Evolutionary conservation across 2,888 invertebrate species (phyloP).

Genomic region (Allophyes oxyacanthae): DNA sequence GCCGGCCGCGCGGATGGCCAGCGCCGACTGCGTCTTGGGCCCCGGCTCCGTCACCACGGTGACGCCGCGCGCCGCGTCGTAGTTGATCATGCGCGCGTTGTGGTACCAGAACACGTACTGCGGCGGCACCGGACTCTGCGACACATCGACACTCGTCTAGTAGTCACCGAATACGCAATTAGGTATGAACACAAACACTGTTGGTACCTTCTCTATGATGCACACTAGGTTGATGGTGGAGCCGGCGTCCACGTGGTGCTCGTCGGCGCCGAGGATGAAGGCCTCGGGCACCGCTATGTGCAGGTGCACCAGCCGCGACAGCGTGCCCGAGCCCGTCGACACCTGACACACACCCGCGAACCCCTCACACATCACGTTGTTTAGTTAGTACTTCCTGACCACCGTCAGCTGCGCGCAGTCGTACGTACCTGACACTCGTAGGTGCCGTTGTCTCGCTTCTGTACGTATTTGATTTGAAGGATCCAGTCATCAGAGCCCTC

Average conservation of each 20-base stretch:
- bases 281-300: constrained; percentile 97
- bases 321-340: constrained; percentile 94
- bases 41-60: constrained; percentile 95
- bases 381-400: no score
- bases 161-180: not conserved
- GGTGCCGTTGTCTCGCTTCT: constrained; percentile 97
- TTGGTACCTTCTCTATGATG: constrained; percentile 95
- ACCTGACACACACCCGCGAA: constrained; percentile 89
- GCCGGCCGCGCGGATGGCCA: constrained; percentile 95
- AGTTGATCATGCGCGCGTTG: constrained; percentile 98
- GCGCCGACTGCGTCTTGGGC: constrained; percentile 95
- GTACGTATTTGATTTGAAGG: constrained; percentile 97
- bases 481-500: constrained; percentile 98
- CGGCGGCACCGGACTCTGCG: constrained; percentile 96
- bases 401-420: not conserved
- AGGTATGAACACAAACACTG: not conserved
- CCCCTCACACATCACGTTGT: no score
- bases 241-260: constrained; percentile 97
- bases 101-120: constrained; percentile 99
- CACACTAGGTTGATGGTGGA: constrained; percentile 97
- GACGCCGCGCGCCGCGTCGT: constrained; percentile 95
- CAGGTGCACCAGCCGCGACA: constrained; percentile 96
- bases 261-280: constrained; percentile 95
- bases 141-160: not conserved
- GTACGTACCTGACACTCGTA: constrained; percentile 96